A percentile compares a stretch with the other conserved stretches of the same genome.
phyloP scores from a whole-genome alignment of 2,888 invertebrate species.

The Ferdinandea cuprea region DNA sequence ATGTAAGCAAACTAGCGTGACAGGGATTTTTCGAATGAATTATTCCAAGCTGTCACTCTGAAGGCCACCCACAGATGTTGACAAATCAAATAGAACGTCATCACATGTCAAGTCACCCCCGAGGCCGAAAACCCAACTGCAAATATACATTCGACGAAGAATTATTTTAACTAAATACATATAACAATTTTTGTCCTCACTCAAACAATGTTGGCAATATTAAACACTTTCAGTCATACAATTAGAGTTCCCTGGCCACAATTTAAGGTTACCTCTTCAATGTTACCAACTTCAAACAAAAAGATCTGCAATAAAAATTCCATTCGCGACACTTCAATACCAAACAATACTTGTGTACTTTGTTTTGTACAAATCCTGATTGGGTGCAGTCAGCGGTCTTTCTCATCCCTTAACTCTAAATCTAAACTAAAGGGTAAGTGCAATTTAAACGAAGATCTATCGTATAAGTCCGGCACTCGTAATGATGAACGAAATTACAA shows the following conservation, averaged over 20 bases:
- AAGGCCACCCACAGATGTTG: not conserved
- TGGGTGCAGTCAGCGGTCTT: no score
- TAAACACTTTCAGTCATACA: not conserved
- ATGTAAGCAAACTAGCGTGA: no score
- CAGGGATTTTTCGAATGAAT: not conserved
- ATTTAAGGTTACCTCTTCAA: no score
- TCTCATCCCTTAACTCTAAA: conserved; percentile 9
- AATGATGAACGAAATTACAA: conserved; percentile 46
- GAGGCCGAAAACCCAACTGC: not conserved
- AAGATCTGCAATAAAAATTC: conserved; percentile 32
- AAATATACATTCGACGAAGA: not conserved
- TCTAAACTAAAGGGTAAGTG: conserved; percentile 5
- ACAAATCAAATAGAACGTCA: conserved; percentile 44
- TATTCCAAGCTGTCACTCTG: not conserved
- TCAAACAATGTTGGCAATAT: conserved; percentile 5
- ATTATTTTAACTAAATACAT: conserved; percentile 6
- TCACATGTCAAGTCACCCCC: conserved; percentile 32
- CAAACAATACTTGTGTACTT: not conserved
- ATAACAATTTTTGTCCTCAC: conserved; percentile 3
- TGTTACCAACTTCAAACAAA: conserved; percentile 11
- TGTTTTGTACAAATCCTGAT: no score
- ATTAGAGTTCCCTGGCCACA: conserved; percentile 23
- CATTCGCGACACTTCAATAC: conserved; percentile 15
- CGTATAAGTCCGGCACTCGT: conserved; percentile 29
- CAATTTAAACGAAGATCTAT: conserved; percentile 18